Conservation (phyloP, 2,888 invertebrate species). For the Callosobruchus maculatus region DNA sequence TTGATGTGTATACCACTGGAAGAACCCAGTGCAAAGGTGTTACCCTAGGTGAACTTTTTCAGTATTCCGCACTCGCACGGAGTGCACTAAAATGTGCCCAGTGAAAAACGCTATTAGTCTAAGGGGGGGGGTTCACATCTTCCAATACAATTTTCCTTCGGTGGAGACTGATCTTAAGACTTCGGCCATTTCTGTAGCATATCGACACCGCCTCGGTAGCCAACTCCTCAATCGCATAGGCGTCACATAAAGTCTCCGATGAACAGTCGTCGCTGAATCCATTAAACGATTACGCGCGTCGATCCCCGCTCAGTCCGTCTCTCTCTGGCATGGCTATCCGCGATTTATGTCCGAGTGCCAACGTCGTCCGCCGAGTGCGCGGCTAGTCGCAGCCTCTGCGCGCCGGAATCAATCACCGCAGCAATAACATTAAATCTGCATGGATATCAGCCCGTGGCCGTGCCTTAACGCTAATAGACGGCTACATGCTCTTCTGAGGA, state of each 20-base stretch:
- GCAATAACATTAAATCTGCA: slow-evolving; percentile 50
- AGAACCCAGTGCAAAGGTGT: too few relatives aligned
- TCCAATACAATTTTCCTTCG: too few relatives aligned
- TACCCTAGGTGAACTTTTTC: too few relatives aligned
- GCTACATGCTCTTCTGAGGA: slow-evolving; percentile 30
- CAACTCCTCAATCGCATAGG: slow-evolving; percentile 2
- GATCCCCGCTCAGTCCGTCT: too few relatives aligned
- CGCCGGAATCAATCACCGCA: slow-evolving; percentile 44
- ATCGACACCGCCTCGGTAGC: background rate
- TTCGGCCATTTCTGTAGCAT: background rate
- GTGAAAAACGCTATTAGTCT: too few relatives aligned
- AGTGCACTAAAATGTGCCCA: too few relatives aligned
- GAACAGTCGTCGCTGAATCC: slow-evolving; percentile 33
- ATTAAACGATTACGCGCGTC: slow-evolving; percentile 39
- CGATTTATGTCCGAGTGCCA: slow-evolving; percentile 40
- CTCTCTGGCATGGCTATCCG: slow-evolving; percentile 28
- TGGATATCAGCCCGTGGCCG: slow-evolving; percentile 44
- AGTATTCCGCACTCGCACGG: too few relatives aligned
- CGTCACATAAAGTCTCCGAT: slow-evolving; percentile 28
- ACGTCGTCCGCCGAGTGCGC: slow-evolving; percentile 25
- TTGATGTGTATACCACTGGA: too few relatives aligned
- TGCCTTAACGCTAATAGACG: slow-evolving; percentile 26
- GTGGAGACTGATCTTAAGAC: background rate
- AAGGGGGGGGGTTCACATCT: too few relatives aligned
- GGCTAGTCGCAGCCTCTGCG: slow-evolving; percentile 5